Percentiles rank a stretch among this genome's conserved stretches.
These are phyloP conservation scores for Calliopsis andreniformis DNA, from an alignment of 1,140 invertebrate genomes.

Conservation along the genomic window DNA sequence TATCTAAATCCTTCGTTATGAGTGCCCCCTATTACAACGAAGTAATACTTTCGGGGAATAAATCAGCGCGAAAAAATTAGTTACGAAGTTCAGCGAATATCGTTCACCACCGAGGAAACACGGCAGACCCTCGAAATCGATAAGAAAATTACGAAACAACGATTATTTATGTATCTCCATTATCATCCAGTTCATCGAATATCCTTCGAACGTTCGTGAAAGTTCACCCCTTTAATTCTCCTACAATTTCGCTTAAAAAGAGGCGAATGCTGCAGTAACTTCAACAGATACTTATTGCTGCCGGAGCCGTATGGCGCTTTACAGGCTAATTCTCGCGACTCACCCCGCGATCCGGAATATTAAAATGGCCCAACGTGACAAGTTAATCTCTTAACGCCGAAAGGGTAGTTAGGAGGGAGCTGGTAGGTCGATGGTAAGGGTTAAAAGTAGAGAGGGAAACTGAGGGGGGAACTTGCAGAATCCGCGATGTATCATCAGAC, in stretches of 20 bases:
- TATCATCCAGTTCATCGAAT: slow-evolving; percentile 39
- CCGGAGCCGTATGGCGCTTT: slow-evolving; percentile 54
- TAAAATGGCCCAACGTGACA: slow-evolving; percentile 69
- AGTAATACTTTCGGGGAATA: neutral
- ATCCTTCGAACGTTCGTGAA: slow-evolving; percentile 11
- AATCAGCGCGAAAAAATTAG: slow-evolving; percentile 29
- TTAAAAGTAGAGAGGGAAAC: slow-evolving; percentile 46
- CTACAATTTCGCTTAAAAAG: slow-evolving; percentile 3
- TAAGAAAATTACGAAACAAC: slow-evolving; percentile 20
- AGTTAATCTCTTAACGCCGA: slow-evolving; percentile 74
- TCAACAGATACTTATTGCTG: slow-evolving; percentile 63
- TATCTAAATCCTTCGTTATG: slow-evolving; percentile 34
- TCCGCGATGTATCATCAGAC: slow-evolving; percentile 67
- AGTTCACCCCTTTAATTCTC: slow-evolving; percentile 37
- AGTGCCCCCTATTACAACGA: neutral
- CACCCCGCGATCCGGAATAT: slow-evolving; percentile 60
- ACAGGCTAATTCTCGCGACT: slow-evolving; percentile 59
- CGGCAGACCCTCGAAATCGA: slow-evolving; percentile 35
- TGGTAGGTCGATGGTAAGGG: slow-evolving; percentile 45
- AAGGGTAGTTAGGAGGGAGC: slow-evolving; percentile 60
- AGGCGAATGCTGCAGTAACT: slow-evolving; percentile 34
- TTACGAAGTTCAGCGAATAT: slow-evolving; percentile 17
- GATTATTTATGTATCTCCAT: slow-evolving; percentile 44
- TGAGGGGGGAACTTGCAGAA: slow-evolving; percentile 46
- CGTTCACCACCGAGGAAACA: slow-evolving; percentile 22